Evolutionary conservation across 2,888 invertebrate species (phyloP).

Genomic region (Odiellus spinosus): DNA sequence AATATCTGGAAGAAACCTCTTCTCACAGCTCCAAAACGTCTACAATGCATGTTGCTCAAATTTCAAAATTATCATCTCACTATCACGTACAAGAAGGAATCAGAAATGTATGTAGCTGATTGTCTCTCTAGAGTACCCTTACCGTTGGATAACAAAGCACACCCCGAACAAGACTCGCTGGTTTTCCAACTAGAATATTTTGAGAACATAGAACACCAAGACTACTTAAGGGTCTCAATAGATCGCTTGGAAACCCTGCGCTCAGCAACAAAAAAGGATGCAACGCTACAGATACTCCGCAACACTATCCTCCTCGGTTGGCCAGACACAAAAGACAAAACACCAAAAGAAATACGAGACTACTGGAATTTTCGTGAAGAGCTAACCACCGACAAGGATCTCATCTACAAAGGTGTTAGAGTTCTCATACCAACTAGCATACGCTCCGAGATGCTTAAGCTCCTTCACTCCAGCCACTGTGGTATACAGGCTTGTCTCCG

Average conservation of each 20-base stretch:
- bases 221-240: too few relatives aligned
- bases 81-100: conserved; percentile 2
- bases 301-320: neutral
- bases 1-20: neutral
- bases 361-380: conserved; percentile 2
- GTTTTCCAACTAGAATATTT: too few relatives aligned
- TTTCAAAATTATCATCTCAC: conserved; percentile 5
- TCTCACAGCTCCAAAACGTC: neutral
- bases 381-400: neutral
- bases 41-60: conserved; percentile 1
- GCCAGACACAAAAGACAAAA: neutral
- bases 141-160: neutral
- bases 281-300: neutral
- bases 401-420: conserved; percentile 4
- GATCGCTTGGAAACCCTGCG: too few relatives aligned
- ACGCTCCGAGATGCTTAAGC: too few relatives aligned
- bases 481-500: too few relatives aligned
- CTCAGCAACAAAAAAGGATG: neutral
- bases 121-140: conserved; percentile 1
- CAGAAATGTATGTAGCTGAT: conserved; percentile 3
- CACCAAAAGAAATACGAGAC: neutral
- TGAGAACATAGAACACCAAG: too few relatives aligned
- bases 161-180: neutral
- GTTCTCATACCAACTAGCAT: too few relatives aligned
- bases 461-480: too few relatives aligned